A percentile compares a stretch with the other conserved stretches of the same genome.
phyloP scores from a whole-genome alignment of 2,888 invertebrate species.

The Diogma glabrata region DNA sequence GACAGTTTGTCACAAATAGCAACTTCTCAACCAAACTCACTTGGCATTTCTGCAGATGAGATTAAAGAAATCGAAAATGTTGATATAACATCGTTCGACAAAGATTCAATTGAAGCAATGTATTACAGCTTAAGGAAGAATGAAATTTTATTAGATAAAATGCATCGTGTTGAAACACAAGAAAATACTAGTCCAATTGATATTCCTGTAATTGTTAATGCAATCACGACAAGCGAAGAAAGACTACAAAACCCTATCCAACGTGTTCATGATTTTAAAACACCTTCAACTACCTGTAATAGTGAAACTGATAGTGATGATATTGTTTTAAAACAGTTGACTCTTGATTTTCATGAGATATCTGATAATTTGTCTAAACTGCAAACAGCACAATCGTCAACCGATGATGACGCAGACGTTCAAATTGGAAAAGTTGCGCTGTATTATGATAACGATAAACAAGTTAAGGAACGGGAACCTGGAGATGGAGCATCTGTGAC shows the following conservation, averaged over 20 bases:
- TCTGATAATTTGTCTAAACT: not conserved
- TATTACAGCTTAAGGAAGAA: constrained; percentile 25
- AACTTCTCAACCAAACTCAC: not conserved
- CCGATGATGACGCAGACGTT: constrained; percentile 4
- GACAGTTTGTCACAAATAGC: not conserved
- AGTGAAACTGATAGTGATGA: constrained; percentile 9
- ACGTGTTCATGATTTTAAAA: not conserved
- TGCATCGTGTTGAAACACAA: constrained; percentile 19
- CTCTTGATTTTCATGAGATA: not conserved
- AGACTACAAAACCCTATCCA: not conserved
- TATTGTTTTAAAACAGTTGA: not conserved
- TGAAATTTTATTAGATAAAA: constrained; percentile 26
- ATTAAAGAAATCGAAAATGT: constrained; percentile 19
- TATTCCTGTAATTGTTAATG: too few relatives aligned
- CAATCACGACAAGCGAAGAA: not conserved
- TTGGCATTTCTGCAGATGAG: constrained; percentile 13
- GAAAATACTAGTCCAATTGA: not conserved
- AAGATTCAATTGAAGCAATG: constrained; percentile 23
- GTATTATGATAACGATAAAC: not conserved
- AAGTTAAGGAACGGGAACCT: not conserved
- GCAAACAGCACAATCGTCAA: not conserved
- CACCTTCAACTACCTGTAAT: not conserved
- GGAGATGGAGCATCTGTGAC: not conserved
- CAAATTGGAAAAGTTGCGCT: not conserved
- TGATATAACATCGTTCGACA: constrained; percentile 19